Conservation (phyloP, 30 jellyfish, hydroid and myxozoan genomes). For the Sanderia malayensis region DNA sequence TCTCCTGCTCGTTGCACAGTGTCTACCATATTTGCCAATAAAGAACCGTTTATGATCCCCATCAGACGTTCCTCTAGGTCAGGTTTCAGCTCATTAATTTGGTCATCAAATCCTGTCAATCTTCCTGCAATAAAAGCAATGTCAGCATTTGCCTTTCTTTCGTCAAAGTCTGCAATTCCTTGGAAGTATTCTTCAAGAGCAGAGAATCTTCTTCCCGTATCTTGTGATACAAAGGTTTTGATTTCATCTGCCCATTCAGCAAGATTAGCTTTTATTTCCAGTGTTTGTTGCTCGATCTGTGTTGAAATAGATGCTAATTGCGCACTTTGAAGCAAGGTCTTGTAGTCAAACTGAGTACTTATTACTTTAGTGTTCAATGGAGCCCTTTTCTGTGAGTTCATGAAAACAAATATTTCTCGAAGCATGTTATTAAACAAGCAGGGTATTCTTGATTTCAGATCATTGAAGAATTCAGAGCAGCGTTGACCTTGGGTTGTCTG, state of each 20-base stretch:
- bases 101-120: slow-evolving; percentile 22
- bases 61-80: background rate
- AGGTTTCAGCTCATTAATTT: slow-evolving; percentile 12
- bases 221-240: slow-evolving; percentile 35
- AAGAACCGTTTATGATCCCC: slow-evolving; percentile 16
- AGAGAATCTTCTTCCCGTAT: slow-evolving; percentile 22
- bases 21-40: slow-evolving; percentile 5
- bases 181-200: slow-evolving; percentile 38
- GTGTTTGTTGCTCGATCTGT: slow-evolving; percentile 22
- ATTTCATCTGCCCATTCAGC: slow-evolving; percentile 33
- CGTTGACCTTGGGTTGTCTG: background rate
- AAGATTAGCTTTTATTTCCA: slow-evolving; percentile 10
- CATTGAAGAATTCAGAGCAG: slow-evolving; percentile 18
- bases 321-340: slow-evolving; percentile 10
- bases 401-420: slow-evolving; percentile 4
- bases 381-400: slow-evolving; percentile 5
- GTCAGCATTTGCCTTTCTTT: slow-evolving; percentile 41
- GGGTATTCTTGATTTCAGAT: slow-evolving; percentile 9
- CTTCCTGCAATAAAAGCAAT: slow-evolving; percentile 13
- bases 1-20: slow-evolving; percentile 1
- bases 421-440: slow-evolving; percentile 18
- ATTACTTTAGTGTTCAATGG: slow-evolving; percentile 37
- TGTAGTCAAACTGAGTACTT: slow-evolving; percentile 1
- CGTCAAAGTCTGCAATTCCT: slow-evolving; percentile 52
- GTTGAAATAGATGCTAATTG: slow-evolving; percentile 26